These are phyloP conservation scores for Pterocles gutturalis DNA, from an alignment of 2,113 vertebrate genomes.

Conservation along the genomic window DNA sequence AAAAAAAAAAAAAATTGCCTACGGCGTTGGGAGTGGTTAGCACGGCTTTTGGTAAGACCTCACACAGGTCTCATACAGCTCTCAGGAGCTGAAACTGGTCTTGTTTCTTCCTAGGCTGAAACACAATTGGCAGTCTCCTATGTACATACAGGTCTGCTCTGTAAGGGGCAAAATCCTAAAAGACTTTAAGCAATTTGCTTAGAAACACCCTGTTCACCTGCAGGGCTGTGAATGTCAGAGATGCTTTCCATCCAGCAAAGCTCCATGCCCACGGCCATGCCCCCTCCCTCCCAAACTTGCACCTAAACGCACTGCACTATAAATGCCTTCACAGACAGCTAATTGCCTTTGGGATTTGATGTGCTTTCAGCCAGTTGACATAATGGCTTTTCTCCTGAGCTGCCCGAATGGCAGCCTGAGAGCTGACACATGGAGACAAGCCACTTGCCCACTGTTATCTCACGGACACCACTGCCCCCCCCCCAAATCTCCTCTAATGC, in stretches of 20 bases:
- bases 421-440: background rate
- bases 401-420: background rate
- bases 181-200: background rate
- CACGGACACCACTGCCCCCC: rapidly evolving
- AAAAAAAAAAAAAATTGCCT: background rate
- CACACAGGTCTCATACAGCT: background rate
- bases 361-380: background rate
- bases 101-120: background rate
- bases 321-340: background rate
- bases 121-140: rapidly evolving
- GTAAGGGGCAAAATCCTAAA: background rate
- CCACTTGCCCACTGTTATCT: background rate
- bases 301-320: background rate
- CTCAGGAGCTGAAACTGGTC: background rate
- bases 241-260: background rate
- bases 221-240: background rate
- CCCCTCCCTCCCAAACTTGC: background rate
- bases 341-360: background rate
- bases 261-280: rapidly evolving
- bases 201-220: background rate
- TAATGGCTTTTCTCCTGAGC: background rate
- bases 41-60: background rate
- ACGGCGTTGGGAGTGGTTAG: rapidly evolving
- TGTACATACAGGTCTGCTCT: background rate
- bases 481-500: background rate